A percentile compares a stretch with the other conserved stretches of the same genome.
Conservation (phyloP, 2,888 invertebrate species). For the Helicoverpa assulta region DNA sequence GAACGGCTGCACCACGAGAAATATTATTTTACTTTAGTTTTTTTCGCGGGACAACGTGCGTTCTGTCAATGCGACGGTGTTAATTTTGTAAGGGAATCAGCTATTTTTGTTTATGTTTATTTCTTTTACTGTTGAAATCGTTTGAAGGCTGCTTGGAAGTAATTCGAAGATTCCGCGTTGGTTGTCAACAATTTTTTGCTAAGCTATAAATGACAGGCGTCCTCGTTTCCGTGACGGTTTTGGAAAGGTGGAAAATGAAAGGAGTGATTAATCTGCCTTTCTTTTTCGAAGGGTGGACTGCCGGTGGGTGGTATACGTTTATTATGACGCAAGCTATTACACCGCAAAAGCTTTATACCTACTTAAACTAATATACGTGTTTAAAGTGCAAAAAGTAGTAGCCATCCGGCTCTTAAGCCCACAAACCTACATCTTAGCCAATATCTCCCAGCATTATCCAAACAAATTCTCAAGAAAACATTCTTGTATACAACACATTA, state of each 20-base stretch:
- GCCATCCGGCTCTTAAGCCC: conserved; percentile 4
- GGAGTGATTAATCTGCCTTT: neutral
- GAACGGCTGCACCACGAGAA: conserved; percentile 72
- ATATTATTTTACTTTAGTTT: conserved; percentile 73
- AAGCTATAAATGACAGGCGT: neutral
- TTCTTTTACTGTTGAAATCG: neutral
- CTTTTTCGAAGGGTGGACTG: neutral
- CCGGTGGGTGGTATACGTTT: neutral
- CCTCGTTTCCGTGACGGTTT: neutral
- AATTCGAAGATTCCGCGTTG: conserved; percentile 8
- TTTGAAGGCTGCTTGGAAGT: conserved; percentile 14
- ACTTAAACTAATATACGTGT: neutral
- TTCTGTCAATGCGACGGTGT: conserved; percentile 58
- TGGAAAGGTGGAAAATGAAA: neutral
- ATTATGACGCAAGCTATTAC: neutral
- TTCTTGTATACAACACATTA: conserved; percentile 53
- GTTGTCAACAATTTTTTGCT: neutral
- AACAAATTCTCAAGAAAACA: conserved; percentile 57
- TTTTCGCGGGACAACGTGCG: conserved; percentile 59
- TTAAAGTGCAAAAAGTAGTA: neutral
- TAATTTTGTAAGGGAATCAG: conserved; percentile 57
- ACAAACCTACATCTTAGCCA: conserved; percentile 16
- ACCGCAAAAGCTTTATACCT: too few species aligned
- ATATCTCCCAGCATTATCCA: conserved; percentile 30
- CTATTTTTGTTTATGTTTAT: conserved; percentile 42